Conservation (phyloP, 1,140 invertebrate species). For the Helicoverpa armigera region DNA sequence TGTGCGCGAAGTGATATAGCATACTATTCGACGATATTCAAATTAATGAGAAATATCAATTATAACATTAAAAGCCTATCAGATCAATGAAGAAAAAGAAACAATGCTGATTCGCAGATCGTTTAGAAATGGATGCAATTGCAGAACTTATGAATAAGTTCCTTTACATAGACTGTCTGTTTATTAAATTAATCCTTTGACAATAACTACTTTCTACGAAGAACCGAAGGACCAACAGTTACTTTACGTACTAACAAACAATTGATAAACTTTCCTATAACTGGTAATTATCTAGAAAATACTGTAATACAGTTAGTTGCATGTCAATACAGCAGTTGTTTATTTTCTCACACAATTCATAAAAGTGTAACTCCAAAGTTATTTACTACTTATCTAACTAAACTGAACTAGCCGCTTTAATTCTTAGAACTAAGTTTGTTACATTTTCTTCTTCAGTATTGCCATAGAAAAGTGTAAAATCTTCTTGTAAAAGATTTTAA, state of each 20-base stretch:
- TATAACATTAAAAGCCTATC: too few relatives aligned
- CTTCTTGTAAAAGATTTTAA: not conserved
- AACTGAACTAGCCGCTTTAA: not conserved
- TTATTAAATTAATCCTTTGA: too few relatives aligned
- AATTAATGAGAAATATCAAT: too few relatives aligned
- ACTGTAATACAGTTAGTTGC: not conserved
- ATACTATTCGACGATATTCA: too few relatives aligned
- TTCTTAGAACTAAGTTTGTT: not conserved
- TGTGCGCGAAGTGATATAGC: too few relatives aligned
- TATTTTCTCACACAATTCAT: conserved; percentile 14
- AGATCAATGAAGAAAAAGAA: too few relatives aligned
- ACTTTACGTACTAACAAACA: not conserved
- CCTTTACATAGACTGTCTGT: too few relatives aligned
- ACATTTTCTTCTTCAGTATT: not conserved
- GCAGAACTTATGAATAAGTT: too few relatives aligned
- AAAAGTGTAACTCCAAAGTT: not conserved
- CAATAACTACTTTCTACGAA: too few relatives aligned
- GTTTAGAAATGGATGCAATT: too few relatives aligned
- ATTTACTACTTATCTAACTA: not conserved
- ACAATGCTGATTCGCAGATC: too few relatives aligned
- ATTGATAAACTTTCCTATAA: not conserved
- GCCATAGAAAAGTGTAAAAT: not conserved
- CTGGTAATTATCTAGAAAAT: not conserved
- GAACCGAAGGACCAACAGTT: too few relatives aligned
- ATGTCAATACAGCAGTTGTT: conserved; percentile 3